Percentiles rank a stretch among this genome's conserved stretches.
These are phyloP conservation scores for Micoletzkya japonica DNA, from an alignment of 2,888 invertebrate species.

Conservation along the genomic window DNA sequence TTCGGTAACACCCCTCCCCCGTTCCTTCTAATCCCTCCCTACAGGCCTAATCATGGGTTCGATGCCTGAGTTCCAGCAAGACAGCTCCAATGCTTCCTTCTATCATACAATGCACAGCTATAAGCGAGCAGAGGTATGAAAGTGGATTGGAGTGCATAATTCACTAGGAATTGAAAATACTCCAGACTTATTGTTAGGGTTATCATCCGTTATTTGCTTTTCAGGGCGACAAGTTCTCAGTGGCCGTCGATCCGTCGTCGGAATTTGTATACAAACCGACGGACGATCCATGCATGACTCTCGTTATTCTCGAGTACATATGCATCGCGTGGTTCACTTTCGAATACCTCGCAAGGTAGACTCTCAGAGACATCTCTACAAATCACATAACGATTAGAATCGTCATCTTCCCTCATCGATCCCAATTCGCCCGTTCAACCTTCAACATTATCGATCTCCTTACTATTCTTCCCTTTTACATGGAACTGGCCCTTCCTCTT, in stretches of 20 bases:
- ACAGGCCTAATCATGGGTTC: conserved; percentile 59
- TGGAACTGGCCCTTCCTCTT: conserved; percentile 53
- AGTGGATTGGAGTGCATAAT: background rate
- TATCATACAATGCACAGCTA: conserved; percentile 54
- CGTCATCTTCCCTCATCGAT: conserved; percentile 50
- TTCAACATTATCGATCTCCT: conserved; percentile 61
- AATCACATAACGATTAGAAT: conserved; percentile 36
- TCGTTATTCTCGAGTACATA: conserved; percentile 56
- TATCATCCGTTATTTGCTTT: no score
- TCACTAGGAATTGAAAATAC: background rate
- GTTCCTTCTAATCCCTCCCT: background rate
- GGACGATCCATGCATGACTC: conserved; percentile 48
- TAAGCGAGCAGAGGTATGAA: conserved; percentile 12
- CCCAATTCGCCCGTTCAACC: conserved; percentile 49
- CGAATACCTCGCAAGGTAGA: conserved; percentile 51
- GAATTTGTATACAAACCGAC: conserved; percentile 49
- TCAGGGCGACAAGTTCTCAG: conserved; percentile 21
- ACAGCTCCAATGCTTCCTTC: conserved; percentile 50
- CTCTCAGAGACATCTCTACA: background rate
- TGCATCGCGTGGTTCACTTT: conserved; percentile 63
- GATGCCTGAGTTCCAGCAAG: conserved; percentile 62
- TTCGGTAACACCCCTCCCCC: conserved; percentile 35
- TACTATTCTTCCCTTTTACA: conserved; percentile 61
- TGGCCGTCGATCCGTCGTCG: conserved; percentile 18
- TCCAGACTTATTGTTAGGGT: no score